phyloP scores from a whole-genome alignment of 2,797 vertebrate species.

The Erethizon dorsatum region DNA sequence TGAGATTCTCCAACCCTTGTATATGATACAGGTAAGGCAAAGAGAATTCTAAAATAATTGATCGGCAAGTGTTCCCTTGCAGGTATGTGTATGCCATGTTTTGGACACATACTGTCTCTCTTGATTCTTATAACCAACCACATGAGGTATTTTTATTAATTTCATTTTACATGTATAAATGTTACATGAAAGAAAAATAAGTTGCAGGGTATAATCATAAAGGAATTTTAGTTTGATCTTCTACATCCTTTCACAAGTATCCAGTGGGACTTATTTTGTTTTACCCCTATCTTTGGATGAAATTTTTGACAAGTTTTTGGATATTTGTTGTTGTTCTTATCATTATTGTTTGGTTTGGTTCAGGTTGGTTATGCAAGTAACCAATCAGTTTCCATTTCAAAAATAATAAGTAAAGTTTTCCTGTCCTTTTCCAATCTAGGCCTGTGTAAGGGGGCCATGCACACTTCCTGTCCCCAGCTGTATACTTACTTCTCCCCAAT shows the following conservation, averaged over 20 bases:
- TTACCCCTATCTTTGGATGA: neutral
- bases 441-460: neutral
- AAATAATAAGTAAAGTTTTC: neutral
- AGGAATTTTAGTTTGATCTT: neutral
- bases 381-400: neutral
- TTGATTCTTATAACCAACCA: neutral
- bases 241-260: neutral
- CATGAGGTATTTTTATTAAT: neutral
- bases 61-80: neutral
- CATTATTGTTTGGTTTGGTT: neutral
- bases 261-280: neutral
- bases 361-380: neutral
- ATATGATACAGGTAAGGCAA: neutral
- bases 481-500: neutral
- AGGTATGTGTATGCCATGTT: neutral
- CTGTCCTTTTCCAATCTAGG: neutral
- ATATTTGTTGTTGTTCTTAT: neutral
- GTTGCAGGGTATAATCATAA: neutral
- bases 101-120: neutral
- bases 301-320: neutral
- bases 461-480: neutral
- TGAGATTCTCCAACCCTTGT: neutral
- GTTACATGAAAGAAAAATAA: neutral
- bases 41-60: neutral
- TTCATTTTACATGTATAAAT: neutral